Evolutionary conservation across 2,113 vertebrate genomes (phyloP), one percentile per base, ranked within the genome.

Genomic region (Aspiorhynchus laticeps): DNA sequence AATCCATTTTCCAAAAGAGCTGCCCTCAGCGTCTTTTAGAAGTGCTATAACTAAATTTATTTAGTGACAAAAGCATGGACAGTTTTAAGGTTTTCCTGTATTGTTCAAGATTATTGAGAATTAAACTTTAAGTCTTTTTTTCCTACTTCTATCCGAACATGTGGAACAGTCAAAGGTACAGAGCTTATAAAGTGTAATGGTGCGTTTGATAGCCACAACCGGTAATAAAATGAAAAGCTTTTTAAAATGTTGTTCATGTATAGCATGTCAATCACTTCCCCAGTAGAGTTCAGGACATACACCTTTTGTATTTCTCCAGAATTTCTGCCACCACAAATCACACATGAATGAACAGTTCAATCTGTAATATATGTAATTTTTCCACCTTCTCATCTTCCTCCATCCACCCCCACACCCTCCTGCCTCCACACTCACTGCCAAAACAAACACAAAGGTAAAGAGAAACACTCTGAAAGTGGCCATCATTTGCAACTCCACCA

Each of bases 371-470:
- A 41, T 41, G 36, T 36, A 7, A 59, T 15, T 15, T 26, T 80
- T 80, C 14, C 36, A 63, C 56, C 56, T 80, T 9, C 36, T 26
- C 24, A 28, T 61, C 53, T 4, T 80, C 61, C 78, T 63, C 77
- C 19, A 36, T 59, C 31, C 51, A 59, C 36, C 56, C 56, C 33
- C 78, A 17, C 36, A 24, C 14, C 53, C 78, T 61, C 33, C 36
- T 63, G 21, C 78, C 53, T 80, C 56, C 33, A 80, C 78, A 80
- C 33, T 41, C 31, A 41, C 33, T 63, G 78, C 56, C n/a, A 21
- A 80, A 63, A 61, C 78, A 80, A 63, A 61, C 78, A 80, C 78
- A 80, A 53, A 36, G 48, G 76, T 51, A 36, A 24, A 61, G 33
- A n/a, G 12, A 80, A 63, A 80, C 56, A 80, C 24, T 79, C 38